These are phyloP conservation scores for Calonectris borealis DNA, from an alignment of 2,113 vertebrate genomes.

Conservation along the genomic window DNA sequence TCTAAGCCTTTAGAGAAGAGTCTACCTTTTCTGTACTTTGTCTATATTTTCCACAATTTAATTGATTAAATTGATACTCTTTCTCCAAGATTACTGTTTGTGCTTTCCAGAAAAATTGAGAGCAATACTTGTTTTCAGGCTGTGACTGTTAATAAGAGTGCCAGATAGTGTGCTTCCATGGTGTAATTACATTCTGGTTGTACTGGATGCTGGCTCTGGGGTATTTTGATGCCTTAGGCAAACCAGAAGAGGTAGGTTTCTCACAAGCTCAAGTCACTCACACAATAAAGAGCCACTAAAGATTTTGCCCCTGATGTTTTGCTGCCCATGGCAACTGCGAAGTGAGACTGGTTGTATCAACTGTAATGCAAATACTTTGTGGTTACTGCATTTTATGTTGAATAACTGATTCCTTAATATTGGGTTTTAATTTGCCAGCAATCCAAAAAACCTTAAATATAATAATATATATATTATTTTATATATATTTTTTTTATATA, in stretches of 20 bases:
- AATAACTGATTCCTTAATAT: not conserved
- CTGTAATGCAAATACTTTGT: not conserved
- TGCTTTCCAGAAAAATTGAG: not conserved
- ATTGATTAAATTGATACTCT: not conserved
- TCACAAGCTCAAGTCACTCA: not conserved
- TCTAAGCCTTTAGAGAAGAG: not conserved
- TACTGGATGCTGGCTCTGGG: not conserved
- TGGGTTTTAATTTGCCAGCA: not conserved
- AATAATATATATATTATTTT: not conserved
- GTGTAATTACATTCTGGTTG: slow-evolving; percentile 33
- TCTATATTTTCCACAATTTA: not conserved
- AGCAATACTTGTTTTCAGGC: not conserved
- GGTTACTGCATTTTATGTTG: not conserved
- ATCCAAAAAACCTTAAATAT: not conserved
- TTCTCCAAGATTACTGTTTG: not conserved
- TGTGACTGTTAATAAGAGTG: not conserved
- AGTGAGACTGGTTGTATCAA: not conserved
- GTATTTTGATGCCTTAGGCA: slow-evolving; percentile 24
- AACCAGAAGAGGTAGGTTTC: slow-evolving; percentile 9
- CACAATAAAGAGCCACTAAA: slow-evolving; percentile 29
- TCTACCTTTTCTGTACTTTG: not conserved
- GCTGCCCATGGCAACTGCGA: slow-evolving; percentile 1
- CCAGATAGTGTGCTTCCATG: not conserved
- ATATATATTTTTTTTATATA: too few relatives aligned
- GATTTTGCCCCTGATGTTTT: slow-evolving; percentile 13